A percentile compares a stretch with the other conserved stretches of the same genome.
These are phyloP conservation scores for Paedocypris sp. DNA, from an alignment of 2,113 vertebrate genomes.

Conservation along the genomic window DNA sequence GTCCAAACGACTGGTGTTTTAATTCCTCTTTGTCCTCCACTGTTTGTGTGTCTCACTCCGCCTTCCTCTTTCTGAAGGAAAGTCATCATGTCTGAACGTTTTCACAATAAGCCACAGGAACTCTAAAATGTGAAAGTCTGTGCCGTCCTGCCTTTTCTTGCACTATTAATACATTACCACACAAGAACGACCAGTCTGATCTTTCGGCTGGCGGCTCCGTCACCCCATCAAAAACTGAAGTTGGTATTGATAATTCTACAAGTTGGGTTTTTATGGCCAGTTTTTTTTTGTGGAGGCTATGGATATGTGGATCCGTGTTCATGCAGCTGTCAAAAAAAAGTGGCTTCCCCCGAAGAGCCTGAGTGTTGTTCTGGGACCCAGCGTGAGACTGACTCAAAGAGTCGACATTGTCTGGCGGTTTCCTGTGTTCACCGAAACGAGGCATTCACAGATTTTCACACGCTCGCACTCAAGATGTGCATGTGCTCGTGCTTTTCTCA, in stretches of 20 bases:
- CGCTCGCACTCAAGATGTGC: slow-evolving; percentile 47
- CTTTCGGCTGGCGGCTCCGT: background rate
- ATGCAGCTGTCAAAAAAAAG: background rate
- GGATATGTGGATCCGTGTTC: slow-evolving; percentile 26
- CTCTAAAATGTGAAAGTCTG: slow-evolving; percentile 27
- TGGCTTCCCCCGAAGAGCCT: background rate
- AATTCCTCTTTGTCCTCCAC: background rate
- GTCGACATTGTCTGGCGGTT: slow-evolving; percentile 63
- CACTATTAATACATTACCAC: slow-evolving; percentile 34
- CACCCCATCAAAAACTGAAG: background rate
- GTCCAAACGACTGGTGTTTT: background rate
- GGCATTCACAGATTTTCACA: slow-evolving; percentile 57
- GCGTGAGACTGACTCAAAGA: slow-evolving; percentile 54
- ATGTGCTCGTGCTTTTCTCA: slow-evolving; percentile 22
- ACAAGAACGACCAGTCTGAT: slow-evolving; percentile 5
- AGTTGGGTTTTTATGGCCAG: too few species aligned
- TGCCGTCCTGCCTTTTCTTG: slow-evolving; percentile 10
- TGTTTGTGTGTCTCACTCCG: slow-evolving; percentile 40
- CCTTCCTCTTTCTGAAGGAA: slow-evolving; percentile 18
- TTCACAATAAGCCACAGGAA: background rate
- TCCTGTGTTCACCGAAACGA: slow-evolving; percentile 67
- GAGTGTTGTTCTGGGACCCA: slow-evolving; percentile 37
- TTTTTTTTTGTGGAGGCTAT: too few species aligned
- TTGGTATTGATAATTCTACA: too few species aligned
- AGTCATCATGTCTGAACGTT: background rate